phyloP scores from a whole-genome alignment of 2,797 vertebrate species.

The Crenichthys baileyi region DNA sequence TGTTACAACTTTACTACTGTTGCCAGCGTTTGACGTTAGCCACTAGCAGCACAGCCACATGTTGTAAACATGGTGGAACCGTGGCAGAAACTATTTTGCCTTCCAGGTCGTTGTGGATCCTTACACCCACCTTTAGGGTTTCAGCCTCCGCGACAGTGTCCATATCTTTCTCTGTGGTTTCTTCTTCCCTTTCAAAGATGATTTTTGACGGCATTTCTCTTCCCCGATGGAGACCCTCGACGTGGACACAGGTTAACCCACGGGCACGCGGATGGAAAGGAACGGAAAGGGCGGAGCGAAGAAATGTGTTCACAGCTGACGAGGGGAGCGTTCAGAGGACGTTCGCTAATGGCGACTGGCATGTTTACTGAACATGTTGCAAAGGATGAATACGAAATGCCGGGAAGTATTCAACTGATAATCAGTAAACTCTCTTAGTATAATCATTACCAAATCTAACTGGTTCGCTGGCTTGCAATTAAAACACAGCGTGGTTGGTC shows the following conservation, averaged over 20 bases:
- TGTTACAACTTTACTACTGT: neutral
- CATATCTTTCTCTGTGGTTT: conserved; percentile 47
- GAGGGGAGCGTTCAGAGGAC: neutral
- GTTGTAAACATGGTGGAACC: conserved; percentile 57
- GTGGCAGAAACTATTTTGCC: too few species aligned
- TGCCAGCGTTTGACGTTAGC: neutral
- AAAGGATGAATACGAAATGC: neutral
- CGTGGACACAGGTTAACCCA: conserved; percentile 36
- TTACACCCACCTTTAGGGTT: conserved; percentile 62
- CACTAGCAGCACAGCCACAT: conserved; percentile 56
- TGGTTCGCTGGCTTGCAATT: neutral
- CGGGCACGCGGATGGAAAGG: conserved; percentile 71
- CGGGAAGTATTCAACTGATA: neutral
- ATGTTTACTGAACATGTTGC: neutral
- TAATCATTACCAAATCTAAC: neutral
- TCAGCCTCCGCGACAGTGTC: conserved; percentile 51
- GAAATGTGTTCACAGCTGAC: neutral
- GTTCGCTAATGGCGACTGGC: neutral
- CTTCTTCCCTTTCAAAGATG: conserved; percentile 56
- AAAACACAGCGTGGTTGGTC: neutral
- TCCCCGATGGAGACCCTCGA: conserved; percentile 57
- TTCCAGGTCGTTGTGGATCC: neutral
- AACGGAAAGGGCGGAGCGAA: conserved; percentile 34
- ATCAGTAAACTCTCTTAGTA: neutral
- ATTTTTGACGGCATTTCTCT: conserved; percentile 77